Conservation (phyloP, 2,113 vertebrate species). For the Anarrhichthys ocellatus region DNA sequence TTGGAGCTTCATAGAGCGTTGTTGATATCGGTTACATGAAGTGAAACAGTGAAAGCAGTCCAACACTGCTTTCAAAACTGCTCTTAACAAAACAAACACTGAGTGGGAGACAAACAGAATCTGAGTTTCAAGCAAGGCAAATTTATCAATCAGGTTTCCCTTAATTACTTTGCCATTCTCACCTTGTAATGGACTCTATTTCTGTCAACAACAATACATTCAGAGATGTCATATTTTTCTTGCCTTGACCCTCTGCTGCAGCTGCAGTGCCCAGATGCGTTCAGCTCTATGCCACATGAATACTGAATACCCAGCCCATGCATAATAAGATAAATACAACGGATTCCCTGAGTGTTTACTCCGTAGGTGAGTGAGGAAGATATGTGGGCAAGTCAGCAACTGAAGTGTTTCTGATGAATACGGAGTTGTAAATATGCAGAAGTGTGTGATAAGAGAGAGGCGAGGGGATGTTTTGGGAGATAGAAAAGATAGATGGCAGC, state of each 20-base stretch:
- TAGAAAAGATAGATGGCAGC: constrained; percentile 23
- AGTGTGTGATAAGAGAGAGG: background rate
- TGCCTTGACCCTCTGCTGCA: constrained; percentile 16
- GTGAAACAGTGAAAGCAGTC: background rate
- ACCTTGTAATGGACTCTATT: constrained; percentile 25
- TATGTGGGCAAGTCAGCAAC: constrained; percentile 23
- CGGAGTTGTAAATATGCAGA: constrained; percentile 39
- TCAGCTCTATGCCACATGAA: constrained; percentile 53
- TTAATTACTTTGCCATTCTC: constrained; percentile 28
- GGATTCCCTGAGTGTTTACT: constrained; percentile 26
- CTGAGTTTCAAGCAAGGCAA: background rate
- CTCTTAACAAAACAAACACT: constrained; percentile 19
- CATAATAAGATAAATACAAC: constrained; percentile 6
- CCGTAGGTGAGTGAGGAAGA: constrained; percentile 4
- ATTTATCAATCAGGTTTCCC: constrained; percentile 27
- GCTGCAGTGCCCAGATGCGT: constrained; percentile 54
- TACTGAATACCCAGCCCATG: constrained; percentile 47
- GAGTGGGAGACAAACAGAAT: constrained; percentile 11
- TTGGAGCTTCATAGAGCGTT: background rate
- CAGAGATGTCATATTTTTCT: constrained; percentile 1
- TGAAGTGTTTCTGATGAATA: constrained; percentile 25
- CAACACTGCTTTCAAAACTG: constrained; percentile 1
- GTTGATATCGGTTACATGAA: constrained; percentile 67
- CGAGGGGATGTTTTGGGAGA: constrained; percentile 4
- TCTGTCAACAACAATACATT: constrained; percentile 32